Conservation (phyloP, 2,113 vertebrate species). For the Leptobrachium ailaonicum region DNA sequence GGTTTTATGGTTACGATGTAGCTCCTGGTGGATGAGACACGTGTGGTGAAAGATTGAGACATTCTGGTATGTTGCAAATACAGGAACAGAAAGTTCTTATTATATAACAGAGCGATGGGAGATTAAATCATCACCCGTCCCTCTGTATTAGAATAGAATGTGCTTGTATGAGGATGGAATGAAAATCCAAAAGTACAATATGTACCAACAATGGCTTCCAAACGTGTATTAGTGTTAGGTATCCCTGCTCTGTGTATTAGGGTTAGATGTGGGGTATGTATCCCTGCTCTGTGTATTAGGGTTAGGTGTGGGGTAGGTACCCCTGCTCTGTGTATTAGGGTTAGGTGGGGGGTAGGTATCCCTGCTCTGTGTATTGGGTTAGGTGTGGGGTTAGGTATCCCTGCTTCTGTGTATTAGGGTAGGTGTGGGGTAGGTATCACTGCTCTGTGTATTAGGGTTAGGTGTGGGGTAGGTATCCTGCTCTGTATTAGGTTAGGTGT, state of each 20-base stretch:
- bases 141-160: no score
- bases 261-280: no score
- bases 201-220: no score
- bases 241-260: no score
- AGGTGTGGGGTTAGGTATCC: not conserved
- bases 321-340: conserved; percentile 7
- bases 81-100: conserved; percentile 1
- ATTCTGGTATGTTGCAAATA: not conserved
- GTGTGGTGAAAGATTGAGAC: not conserved
- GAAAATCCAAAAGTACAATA: no score
- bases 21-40: not conserved
- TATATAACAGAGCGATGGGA: no score
- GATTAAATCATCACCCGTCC: no score
- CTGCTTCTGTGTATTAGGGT: not conserved
- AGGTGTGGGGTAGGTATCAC: not conserved
- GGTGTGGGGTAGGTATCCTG: not conserved
- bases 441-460: not conserved
- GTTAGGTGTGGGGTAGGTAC: not conserved
- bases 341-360: not conserved
- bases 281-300: no score
- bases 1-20: conserved; percentile 14
- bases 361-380: not conserved
- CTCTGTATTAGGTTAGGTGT: not conserved
- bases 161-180: no score
- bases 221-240: no score